Percentiles rank a stretch among this genome's conserved stretches.
These are phyloP conservation scores for Fulmarus glacialis DNA, from an alignment of 2,113 vertebrate species.

Conservation along the genomic window DNA sequence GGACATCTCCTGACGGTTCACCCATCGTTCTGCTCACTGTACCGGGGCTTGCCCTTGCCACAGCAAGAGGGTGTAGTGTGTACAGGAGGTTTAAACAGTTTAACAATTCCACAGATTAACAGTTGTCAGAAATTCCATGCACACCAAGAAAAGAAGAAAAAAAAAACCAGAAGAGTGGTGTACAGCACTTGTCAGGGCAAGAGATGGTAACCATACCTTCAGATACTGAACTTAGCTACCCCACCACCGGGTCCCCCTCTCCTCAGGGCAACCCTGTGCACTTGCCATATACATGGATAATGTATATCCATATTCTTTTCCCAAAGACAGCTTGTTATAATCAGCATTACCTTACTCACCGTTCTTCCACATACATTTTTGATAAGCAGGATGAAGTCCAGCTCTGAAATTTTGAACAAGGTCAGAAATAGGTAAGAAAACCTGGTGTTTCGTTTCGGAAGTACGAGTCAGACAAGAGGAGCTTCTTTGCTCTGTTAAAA, in stretches of 20 bases:
- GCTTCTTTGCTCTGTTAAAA: neutral
- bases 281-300: rapidly evolving
- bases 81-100: neutral
- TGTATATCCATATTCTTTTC: neutral
- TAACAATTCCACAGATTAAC: neutral
- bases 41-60: neutral
- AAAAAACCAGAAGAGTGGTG: rapidly evolving
- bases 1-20: rapidly evolving
- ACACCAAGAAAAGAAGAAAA: neutral
- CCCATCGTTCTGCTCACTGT: neutral
- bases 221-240: neutral
- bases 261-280: neutral
- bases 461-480: neutral
- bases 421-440: neutral
- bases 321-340: neutral
- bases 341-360: neutral
- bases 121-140: neutral
- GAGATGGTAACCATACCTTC: neutral
- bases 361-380: neutral
- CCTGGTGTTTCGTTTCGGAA: neutral
- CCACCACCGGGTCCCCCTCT: rapidly evolving
- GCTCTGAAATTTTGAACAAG: neutral
- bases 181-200: neutral
- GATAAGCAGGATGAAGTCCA: neutral
- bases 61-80: neutral